These are phyloP conservation scores for Ranitomeya variabilis DNA, from an alignment of 2,113 vertebrate genomes.

Conservation along the genomic window DNA sequence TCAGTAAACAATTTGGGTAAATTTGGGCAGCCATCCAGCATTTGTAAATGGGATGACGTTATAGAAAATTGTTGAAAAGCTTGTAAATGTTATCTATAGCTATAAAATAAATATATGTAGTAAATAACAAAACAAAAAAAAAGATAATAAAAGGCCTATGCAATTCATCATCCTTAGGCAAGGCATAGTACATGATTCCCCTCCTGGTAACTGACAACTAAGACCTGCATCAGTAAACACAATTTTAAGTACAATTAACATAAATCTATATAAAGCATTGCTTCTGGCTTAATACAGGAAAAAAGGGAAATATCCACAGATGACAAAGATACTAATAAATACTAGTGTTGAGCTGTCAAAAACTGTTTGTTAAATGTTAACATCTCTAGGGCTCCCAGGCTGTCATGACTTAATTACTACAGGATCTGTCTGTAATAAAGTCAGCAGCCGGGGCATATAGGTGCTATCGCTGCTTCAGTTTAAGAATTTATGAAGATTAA, in stretches of 20 bases:
- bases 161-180: not conserved
- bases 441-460: not conserved
- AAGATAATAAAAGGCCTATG: not conserved
- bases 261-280: conserved; percentile 6
- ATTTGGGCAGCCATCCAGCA: too few species aligned
- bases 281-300: not conserved
- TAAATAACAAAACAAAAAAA: not conserved
- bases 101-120: too few species aligned
- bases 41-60: too few species aligned
- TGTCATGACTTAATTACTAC: conserved; percentile 5
- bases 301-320: not conserved
- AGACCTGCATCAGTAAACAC: not conserved
- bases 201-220: not conserved
- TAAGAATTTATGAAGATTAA: not conserved
- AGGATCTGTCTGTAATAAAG: not conserved
- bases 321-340: not conserved
- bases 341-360: conserved; percentile 3
- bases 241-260: conserved; percentile 15
- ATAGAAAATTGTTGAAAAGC: too few species aligned
- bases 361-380: not conserved
- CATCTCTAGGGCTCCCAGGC: not conserved
- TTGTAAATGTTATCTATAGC: too few species aligned
- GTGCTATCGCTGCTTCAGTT: not conserved
- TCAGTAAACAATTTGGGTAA: too few species aligned
- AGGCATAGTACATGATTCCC: not conserved